Conservation (phyloP, 2,113 vertebrate species). For the Vireo altiloquus region DNA sequence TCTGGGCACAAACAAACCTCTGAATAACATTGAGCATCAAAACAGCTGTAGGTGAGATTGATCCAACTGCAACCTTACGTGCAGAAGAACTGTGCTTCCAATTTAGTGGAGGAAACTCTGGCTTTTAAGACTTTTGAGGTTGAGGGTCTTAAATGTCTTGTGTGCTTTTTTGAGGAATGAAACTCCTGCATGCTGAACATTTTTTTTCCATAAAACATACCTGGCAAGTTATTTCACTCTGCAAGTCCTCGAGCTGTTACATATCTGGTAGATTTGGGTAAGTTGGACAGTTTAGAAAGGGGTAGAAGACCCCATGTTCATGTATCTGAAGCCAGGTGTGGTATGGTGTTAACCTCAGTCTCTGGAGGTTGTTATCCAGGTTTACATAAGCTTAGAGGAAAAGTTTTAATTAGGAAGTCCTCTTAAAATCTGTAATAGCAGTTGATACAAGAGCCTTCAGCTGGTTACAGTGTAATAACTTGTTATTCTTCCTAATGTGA, state of each 20-base stretch:
- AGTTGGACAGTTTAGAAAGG: not conserved
- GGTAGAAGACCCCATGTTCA: accelerated
- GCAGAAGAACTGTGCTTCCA: not conserved
- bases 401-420: not conserved
- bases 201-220: not conserved
- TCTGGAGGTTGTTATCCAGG: not conserved
- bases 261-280: not conserved
- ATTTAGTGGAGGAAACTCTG: not conserved
- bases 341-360: not conserved
- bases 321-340: not conserved
- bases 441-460: not conserved
- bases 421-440: not conserved
- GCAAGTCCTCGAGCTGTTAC: not conserved
- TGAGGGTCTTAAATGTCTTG: not conserved
- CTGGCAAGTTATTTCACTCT: not conserved
- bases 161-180: not conserved
- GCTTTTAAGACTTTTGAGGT: not conserved
- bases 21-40: not conserved
- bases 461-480: not conserved
- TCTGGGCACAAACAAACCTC: not conserved
- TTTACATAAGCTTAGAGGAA: not conserved
- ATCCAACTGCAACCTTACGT: not conserved
- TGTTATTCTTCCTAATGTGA: not conserved
- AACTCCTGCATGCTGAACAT: not conserved
- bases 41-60: not conserved